A percentile compares a stretch with the other conserved stretches of the same genome.
These are phyloP conservation scores for Lepidocolaptes lacrymiger DNA, from an alignment of 2,797 vertebrate species.

Conservation along the genomic window DNA sequence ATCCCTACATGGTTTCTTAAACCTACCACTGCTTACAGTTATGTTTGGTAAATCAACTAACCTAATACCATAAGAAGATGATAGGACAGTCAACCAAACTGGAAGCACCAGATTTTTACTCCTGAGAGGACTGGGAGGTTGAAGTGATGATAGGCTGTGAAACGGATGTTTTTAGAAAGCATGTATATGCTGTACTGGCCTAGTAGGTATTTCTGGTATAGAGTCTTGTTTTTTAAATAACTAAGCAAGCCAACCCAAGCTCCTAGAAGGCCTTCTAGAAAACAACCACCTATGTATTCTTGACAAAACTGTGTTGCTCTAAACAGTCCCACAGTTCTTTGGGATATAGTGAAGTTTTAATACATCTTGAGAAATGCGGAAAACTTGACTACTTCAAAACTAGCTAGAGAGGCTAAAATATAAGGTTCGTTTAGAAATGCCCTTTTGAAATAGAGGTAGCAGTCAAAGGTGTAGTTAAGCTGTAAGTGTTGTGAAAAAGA, in stretches of 20 bases:
- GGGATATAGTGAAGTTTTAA: neutral
- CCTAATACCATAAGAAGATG: neutral
- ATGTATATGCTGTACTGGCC: neutral
- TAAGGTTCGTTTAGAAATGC: neutral
- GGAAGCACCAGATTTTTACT: neutral
- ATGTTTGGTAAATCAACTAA: neutral
- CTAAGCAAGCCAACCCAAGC: neutral
- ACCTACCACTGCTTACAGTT: neutral
- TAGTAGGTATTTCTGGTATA: neutral
- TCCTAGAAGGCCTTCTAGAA: neutral
- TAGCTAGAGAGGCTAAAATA: neutral
- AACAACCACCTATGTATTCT: neutral
- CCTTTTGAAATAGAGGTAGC: neutral
- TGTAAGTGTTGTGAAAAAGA: neutral
- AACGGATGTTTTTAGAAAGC: neutral
- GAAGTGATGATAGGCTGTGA: neutral
- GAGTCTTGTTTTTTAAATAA: neutral
- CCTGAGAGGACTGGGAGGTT: neutral
- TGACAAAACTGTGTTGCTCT: neutral
- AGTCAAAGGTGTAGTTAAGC: neutral
- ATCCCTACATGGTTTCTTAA: neutral
- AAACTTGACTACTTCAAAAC: neutral
- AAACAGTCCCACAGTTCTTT: neutral
- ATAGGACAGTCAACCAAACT: neutral
- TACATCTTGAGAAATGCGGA: neutral